Evolutionary conservation across 1,140 invertebrate genomes (phyloP).

Genomic region (Papilio glaucus): DNA sequence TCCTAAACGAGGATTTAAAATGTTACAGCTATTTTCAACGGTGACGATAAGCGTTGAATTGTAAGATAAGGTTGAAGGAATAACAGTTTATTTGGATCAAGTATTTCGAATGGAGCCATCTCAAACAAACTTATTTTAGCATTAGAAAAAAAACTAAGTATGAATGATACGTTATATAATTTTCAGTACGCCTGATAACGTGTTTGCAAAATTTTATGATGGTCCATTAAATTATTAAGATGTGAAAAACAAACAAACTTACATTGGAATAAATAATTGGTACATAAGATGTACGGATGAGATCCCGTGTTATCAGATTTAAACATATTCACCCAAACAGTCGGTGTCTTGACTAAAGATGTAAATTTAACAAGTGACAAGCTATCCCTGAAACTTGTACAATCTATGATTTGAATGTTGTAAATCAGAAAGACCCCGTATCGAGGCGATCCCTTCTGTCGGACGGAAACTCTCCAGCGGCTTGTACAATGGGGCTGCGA

Average conservation of each 20-base stretch:
- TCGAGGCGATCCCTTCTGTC: not conserved
- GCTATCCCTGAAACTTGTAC: not conserved
- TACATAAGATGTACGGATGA: not conserved
- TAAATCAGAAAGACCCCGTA: conserved; percentile 1
- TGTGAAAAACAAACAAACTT: not conserved
- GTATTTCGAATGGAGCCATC: not conserved
- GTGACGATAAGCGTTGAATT: not conserved
- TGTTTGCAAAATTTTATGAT: no score
- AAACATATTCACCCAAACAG: not conserved
- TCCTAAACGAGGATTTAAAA: not conserved
- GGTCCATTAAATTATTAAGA: no score
- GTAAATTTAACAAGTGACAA: not conserved
- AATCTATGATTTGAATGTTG: conserved; percentile 1
- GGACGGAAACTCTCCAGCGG: not conserved
- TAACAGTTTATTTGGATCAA: not conserved
- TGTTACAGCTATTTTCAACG: not conserved
- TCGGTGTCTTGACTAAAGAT: not conserved
- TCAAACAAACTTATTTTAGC: no score
- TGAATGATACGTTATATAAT: no score
- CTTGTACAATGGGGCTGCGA: not conserved
- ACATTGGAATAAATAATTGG: not conserved
- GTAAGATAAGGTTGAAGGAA: no score
- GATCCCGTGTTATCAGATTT: not conserved
- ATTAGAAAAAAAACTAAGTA: no score
- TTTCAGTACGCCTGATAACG: no score